phyloP scores from a whole-genome alignment of 2,888 invertebrate species.

The Orchestes rusci region DNA sequence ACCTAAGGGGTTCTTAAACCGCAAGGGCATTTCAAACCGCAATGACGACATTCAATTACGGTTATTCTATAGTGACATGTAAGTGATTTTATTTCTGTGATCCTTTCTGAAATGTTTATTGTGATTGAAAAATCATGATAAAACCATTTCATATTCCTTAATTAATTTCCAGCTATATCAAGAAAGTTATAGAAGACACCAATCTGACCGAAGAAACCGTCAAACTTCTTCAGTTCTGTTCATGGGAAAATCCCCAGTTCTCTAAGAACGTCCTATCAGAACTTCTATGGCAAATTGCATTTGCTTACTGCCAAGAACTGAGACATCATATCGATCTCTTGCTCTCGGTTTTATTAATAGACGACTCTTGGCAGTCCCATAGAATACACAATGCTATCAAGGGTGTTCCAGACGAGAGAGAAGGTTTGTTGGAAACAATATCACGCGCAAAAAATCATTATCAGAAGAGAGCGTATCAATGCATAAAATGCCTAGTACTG shows the following conservation, averaged over 20 bases:
- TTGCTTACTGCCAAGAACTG: constrained; percentile 90
- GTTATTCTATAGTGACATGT: too few relatives aligned
- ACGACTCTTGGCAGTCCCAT: constrained; percentile 95
- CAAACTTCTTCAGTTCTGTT: constrained; percentile 84
- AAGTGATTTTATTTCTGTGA: too few relatives aligned
- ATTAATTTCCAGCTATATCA: constrained; percentile 73
- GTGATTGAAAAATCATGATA: too few relatives aligned
- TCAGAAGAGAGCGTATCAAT: constrained; percentile 94
- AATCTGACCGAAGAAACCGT: constrained; percentile 87
- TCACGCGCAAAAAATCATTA: constrained; percentile 88
- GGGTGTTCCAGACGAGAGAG: constrained; percentile 79
- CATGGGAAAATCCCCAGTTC: constrained; percentile 95
- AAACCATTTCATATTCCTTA: too few relatives aligned
- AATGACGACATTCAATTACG: too few relatives aligned
- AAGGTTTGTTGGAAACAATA: constrained; percentile 90
- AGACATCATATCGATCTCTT: constrained; percentile 87
- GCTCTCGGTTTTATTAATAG: constrained; percentile 77
- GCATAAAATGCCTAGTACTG: constrained; percentile 90
- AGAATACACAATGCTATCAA: constrained; percentile 90
- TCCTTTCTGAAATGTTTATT: too few relatives aligned
- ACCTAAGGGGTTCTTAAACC: too few relatives aligned
- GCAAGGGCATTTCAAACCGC: too few relatives aligned
- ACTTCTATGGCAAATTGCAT: constrained; percentile 82
- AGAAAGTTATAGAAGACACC: constrained; percentile 91
- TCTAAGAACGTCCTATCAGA: constrained; percentile 84